Conservation (phyloP, 2,113 vertebrate species). For the Orcinus orca region DNA sequence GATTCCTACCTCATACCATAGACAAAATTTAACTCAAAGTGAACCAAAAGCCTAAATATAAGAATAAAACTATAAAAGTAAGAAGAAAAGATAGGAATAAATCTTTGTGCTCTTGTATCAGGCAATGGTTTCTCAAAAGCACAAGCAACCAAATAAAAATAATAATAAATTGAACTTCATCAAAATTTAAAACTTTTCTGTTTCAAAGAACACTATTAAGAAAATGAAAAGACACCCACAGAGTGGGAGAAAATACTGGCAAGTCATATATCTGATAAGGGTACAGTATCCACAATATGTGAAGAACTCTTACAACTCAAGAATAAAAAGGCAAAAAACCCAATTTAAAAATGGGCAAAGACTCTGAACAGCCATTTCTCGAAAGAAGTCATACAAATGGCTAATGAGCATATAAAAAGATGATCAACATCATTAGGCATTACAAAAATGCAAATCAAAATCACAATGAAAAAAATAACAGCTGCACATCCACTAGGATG, state of each 20-base stretch:
- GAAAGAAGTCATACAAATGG: not conserved
- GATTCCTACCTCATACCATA: not conserved
- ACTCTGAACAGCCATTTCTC: not conserved
- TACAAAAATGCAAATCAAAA: not conserved
- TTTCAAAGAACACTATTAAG: not conserved
- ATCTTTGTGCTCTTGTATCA: not conserved
- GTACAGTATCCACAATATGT: not conserved
- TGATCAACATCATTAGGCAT: not conserved
- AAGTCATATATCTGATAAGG: not conserved
- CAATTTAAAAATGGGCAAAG: not conserved
- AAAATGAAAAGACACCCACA: not conserved
- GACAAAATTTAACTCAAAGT: not conserved
- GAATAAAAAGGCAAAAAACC: not conserved
- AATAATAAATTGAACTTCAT: not conserved
- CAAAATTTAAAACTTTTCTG: not conserved
- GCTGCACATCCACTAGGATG: not conserved
- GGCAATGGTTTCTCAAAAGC: not conserved
- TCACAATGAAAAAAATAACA: not conserved
- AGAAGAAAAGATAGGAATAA: not conserved
- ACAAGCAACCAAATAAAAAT: not conserved
- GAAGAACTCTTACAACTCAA: not conserved
- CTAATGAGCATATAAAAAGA: not conserved
- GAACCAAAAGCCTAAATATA: not conserved
- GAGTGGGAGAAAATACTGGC: not conserved
- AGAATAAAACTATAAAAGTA: not conserved